These are phyloP conservation scores for Carcina quercana DNA, from an alignment of 2,888 invertebrate species.

Conservation along the genomic window DNA sequence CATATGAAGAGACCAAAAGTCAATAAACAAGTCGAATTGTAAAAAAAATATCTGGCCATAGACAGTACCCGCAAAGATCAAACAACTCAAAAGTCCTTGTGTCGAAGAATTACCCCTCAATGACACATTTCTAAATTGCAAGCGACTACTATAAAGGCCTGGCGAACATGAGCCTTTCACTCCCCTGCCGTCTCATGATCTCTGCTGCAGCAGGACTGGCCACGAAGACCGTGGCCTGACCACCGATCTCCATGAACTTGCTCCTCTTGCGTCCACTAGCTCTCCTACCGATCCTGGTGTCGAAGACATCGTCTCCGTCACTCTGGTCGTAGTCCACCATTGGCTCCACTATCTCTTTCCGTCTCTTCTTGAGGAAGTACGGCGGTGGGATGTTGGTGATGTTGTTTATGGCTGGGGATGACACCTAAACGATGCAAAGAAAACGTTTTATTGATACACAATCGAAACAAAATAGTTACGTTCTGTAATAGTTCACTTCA, in stretches of 20 bases:
- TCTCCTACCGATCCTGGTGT: slow-evolving; percentile 50
- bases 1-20: not conserved
- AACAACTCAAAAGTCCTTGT: too few relatives aligned
- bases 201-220: slow-evolving; percentile 61
- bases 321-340: slow-evolving; percentile 67
- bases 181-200: slow-evolving; percentile 60
- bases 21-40: not conserved
- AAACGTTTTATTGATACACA: too few relatives aligned
- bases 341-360: slow-evolving; percentile 57
- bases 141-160: slow-evolving; percentile 39
- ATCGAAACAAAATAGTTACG: too few relatives aligned
- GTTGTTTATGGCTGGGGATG: slow-evolving; percentile 58
- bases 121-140: not conserved
- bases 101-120: not conserved
- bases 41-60: not conserved
- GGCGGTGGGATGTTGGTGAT: slow-evolving; percentile 44
- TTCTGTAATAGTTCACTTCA: too few relatives aligned
- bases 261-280: slow-evolving; percentile 44
- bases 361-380: slow-evolving; percentile 51
- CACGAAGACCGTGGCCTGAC: slow-evolving; percentile 56
- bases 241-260: slow-evolving; percentile 55
- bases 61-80: too few relatives aligned
- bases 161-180: slow-evolving; percentile 58
- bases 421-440: too few relatives aligned
- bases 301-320: slow-evolving; percentile 62